Evolutionary conservation across 2,888 invertebrate genomes (phyloP), one percentile per base, ranked within the genome.

Genomic region (Eupelmus urozonus): DNA sequence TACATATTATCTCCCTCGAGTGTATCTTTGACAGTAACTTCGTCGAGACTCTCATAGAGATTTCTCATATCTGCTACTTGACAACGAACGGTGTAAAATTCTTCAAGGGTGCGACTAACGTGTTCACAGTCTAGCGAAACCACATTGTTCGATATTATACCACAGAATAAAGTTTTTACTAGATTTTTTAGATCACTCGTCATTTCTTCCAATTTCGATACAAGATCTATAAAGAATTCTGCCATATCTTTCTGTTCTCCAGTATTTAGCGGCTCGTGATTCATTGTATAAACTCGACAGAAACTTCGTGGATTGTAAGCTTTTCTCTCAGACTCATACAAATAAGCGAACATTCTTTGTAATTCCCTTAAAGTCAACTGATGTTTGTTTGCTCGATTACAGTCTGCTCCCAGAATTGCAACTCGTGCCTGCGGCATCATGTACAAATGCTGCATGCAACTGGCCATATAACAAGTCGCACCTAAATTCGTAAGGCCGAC

Each of bases 191-290:
- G 89, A 81, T 96, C 95, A 0, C 96, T 95, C 1, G 97, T 96
- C 97, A 98, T 98, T 90, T 98, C 98, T 89, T 98, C 98, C 16
- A 98, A 91, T 88, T 98, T 98, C 25, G 97, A 97, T 40, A 98
- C 97, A 62, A 98, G 93, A 91, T 98, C 98, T 72, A 98, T 98
- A 88, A 98, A 98, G 91, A 98, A 98, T 90, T 98, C 98, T 0
- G 98, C 97, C 98, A 98, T 98, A 87, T 98, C 98, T 87, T 98
- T 98, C 90, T 98, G 98, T 87, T 98, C 98, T 0, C 97, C 97
- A 0, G 98, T 98, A 89, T 98, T 98, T 7, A 98, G 90, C 0
- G 97, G 97, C 88, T 98, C 97, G 88, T 98, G 97, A 88, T 98
- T 97, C 98, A 98, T 98, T 71, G 97, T 97, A 90, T 98, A 98